Base-by-base conservation (phyloP, 1,140 invertebrate genomes). In the Coelopa frigida region DNA sequence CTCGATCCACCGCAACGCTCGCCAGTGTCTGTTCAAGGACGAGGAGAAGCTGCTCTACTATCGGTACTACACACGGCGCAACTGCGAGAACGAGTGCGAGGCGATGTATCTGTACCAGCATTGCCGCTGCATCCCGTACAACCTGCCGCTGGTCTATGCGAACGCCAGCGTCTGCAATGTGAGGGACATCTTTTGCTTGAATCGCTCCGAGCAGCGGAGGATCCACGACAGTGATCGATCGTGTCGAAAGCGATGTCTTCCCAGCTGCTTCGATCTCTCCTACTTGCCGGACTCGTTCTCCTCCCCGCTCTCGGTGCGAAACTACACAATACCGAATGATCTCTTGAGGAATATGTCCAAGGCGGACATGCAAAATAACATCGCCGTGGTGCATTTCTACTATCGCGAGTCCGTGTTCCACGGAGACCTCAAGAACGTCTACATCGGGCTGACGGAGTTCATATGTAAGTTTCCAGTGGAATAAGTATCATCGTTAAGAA, bases 361-460 rank as follows among this genome's bases (percentile, higher is more conserved):
- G 31, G 49, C 42, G 5, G 59, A 63, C 44, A 10, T 66, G 6
- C 41, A 50, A 14, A 47, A 58, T 12, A 66, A 87, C 58, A 80
- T 86, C 70, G 79, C 84, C 4, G 70, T 87, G 1, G 71, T 85
- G 21, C 83, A 87, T 61, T 74, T 87, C 39, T 87, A 78, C 55
- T 87, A 84, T 51, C 75, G 77, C 32, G 78, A 82, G 23, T 78
- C 76, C 5, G 78, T 81, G 41, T 87, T 85, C 55, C 78, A 79
- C 22, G 78, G 79, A 49, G 79, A 75, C 43, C 74, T 78, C 2
- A 85, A 85, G 61, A 82, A 79, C 45, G 81, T 84, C 60, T 73
- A 87, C 21, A 84, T 82, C 58, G 84, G 83, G 46, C 78, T 85
- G 26, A 84, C 82, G 0, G 84, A 86, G 68, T 83, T 87, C 61